Base-by-base conservation (phyloP, 2,888 invertebrate genomes). In the Mechanitis mazaeus region DNA sequence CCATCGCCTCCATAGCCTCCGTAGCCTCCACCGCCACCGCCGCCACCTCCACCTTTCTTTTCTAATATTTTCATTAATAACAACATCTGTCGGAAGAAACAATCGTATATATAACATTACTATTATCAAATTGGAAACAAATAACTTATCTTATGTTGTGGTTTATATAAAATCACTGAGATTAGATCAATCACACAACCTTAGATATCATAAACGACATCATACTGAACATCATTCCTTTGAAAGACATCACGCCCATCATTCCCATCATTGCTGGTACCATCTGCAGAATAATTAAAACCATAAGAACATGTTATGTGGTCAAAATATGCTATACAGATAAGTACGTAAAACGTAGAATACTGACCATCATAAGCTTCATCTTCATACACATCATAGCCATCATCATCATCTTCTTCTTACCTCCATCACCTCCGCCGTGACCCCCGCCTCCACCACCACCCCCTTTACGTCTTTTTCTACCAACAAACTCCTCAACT, bases 351-450 rank as follows among this genome's bases (percentile, higher is more conserved):
- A 6, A 45, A 9, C 3, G 7, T 38, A 6, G 42, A 9, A 9
- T 42, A 28, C 54, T 68, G 71, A 92, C 92, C 90, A 93, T 91
- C 83, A 93, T 85, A 53, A 92, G 82, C 75, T 92, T 91, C 87
- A 92, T 92, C 71, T 92, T 87, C 90, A 92, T 92, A 66, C 91
- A 90, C 85, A 92, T 84, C 89, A 92, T 91, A 7, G 91, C 91
- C 91, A 92, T 92, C 92, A 92, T 92, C 91, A 92, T 92, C 85
- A 92, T 92, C 65, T 91, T 92, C 75, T 91, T 92, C 74, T 90
- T 91, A 2, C 87, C 87, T 0, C 83, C 86, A 4, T 85, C 84
- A 9, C 83, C 86, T 0, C 79, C 81, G 0, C 78, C 81, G 0
- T 82, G 85, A 1, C 82, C 84, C 2, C 78, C 80, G 0, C 81